A percentile compares a stretch with the other conserved stretches of the same genome.
phyloP scores from a whole-genome alignment of 2,113 vertebrate species.

The Smithornis capensis region DNA sequence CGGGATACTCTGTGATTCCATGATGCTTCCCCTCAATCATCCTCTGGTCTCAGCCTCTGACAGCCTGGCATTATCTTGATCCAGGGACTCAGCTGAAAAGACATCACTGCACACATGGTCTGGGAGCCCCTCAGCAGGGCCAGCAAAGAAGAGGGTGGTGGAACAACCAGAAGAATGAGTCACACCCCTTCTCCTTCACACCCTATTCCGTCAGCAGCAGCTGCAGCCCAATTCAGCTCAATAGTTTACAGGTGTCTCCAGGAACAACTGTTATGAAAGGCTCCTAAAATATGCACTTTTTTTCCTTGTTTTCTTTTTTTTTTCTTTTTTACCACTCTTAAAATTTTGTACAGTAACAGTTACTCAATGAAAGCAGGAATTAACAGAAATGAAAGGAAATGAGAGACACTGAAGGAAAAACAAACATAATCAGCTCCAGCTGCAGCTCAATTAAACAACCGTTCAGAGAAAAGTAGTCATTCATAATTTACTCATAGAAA shows the following conservation, averaged over 20 bases:
- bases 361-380: slow-evolving; percentile 52
- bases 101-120: background rate
- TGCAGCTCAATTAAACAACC: slow-evolving; percentile 56
- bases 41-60: background rate
- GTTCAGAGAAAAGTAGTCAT: slow-evolving; percentile 29
- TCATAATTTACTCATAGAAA: slow-evolving; percentile 29
- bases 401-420: slow-evolving; percentile 57
- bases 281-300: slow-evolving; percentile 3
- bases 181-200: background rate
- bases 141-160: background rate
- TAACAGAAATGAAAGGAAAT: slow-evolving; percentile 61
- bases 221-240: slow-evolving; percentile 26
- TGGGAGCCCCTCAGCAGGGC: background rate
- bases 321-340: background rate
- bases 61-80: background rate
- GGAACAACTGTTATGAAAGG: slow-evolving; percentile 35
- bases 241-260: slow-evolving; percentile 49
- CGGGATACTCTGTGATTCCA: background rate
- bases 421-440: slow-evolving; percentile 68
- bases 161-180: slow-evolving; percentile 8
- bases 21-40: background rate
- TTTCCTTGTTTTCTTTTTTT: background rate
- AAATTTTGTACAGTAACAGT: slow-evolving; percentile 55
- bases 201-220: background rate
- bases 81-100: background rate